phyloP scores from a whole-genome alignment of 2,797 vertebrate species.

The Dendrocincla fuliginosa region DNA sequence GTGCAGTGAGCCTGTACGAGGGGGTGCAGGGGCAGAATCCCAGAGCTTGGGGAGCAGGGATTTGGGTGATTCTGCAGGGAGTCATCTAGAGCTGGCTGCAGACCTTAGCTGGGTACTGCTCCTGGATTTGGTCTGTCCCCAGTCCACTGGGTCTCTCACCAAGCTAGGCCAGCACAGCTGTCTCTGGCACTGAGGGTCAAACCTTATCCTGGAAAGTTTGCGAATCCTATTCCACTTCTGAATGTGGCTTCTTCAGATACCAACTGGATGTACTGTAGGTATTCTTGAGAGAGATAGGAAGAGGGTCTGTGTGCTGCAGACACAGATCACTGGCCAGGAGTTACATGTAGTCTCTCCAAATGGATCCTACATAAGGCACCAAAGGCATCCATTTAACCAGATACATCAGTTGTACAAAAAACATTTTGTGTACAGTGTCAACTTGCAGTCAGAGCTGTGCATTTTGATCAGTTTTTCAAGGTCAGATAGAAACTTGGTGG shows the following conservation, averaged over 20 bases:
- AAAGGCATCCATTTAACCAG: background rate
- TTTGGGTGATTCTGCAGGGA: background rate
- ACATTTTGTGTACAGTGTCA: slow-evolving; percentile 49
- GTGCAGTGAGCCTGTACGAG: rapidly evolving
- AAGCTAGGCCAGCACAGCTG: background rate
- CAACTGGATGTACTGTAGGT: background rate
- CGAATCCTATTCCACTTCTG: background rate
- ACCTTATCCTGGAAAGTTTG: background rate
- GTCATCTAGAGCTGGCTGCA: background rate
- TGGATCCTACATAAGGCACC: rapidly evolving
- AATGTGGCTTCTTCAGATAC: background rate
- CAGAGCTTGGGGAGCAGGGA: background rate
- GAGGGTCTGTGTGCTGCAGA: background rate
- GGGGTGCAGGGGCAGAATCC: background rate
- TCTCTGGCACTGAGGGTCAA: background rate
- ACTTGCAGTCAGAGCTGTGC: slow-evolving; percentile 25
- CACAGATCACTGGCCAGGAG: background rate
- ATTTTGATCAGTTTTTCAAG: slow-evolving; percentile 64
- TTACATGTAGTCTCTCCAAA: background rate
- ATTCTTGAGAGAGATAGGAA: background rate
- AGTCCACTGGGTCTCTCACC: rapidly evolving
- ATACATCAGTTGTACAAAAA: background rate
- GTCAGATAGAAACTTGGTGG: background rate
- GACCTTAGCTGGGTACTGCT: background rate
- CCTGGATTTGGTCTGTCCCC: background rate